Percentiles rank a stretch among this genome's conserved stretches.
Conservation (phyloP, 2,113 vertebrate genomes). For the Empidonax traillii region DNA sequence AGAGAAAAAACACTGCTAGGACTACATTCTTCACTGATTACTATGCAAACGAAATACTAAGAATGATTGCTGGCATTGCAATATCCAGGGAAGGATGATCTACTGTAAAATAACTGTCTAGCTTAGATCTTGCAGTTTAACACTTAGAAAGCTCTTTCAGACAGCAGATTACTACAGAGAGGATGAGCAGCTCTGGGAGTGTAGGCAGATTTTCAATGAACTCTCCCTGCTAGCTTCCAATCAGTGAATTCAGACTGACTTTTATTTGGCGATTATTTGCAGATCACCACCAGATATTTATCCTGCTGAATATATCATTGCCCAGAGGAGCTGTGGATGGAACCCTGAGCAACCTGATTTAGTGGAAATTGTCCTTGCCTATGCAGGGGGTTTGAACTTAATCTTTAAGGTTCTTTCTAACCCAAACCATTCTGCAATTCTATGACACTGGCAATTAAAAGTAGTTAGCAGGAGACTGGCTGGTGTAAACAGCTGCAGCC, state of each 20-base stretch:
- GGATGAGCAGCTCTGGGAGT: not conserved
- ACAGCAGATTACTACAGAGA: not conserved
- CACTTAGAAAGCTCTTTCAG: not conserved
- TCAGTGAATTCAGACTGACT: not conserved
- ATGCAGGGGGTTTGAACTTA: not conserved
- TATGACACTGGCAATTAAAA: not conserved
- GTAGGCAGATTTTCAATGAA: not conserved
- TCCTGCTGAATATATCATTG: not conserved
- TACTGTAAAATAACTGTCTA: not conserved
- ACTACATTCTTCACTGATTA: not conserved
- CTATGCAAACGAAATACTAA: not conserved
- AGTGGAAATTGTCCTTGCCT: not conserved
- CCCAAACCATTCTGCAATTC: not conserved
- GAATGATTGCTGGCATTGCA: not conserved
- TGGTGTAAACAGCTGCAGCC: not conserved
- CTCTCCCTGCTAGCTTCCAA: not conserved
- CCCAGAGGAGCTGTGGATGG: not conserved
- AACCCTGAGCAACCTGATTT: not conserved
- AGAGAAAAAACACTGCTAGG: not conserved
- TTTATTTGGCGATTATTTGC: not conserved
- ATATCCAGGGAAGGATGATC: not conserved
- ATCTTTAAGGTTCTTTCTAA: not conserved
- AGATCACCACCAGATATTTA: not conserved
- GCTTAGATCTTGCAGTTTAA: not conserved
- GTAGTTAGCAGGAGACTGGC: not conserved